Evolutionary conservation across 2,797 vertebrate genomes (phyloP).

Genomic region (Podargus strigoides): DNA sequence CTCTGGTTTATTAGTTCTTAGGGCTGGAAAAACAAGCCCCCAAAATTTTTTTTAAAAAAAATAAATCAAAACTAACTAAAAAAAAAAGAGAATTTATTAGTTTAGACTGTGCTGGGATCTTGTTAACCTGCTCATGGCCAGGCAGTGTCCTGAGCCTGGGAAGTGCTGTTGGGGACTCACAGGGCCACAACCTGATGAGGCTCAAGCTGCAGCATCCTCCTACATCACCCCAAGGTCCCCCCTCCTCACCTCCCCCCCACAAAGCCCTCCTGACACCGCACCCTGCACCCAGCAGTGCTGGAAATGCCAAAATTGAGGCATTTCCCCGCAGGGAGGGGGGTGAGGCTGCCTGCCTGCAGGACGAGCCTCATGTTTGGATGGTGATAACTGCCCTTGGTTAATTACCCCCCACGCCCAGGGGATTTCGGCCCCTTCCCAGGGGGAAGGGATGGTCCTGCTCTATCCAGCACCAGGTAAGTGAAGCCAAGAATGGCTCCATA

Average conservation of each 20-base stretch:
- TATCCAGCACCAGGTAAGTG: neutral
- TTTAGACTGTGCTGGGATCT: neutral
- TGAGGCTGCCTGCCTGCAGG: neutral
- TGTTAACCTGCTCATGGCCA: neutral
- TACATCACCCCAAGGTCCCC: accelerated
- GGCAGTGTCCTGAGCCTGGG: neutral
- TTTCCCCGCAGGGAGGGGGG: accelerated
- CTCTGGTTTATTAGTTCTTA: neutral
- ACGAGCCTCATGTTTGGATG: neutral
- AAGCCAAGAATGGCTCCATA: neutral
- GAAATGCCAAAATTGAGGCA: neutral
- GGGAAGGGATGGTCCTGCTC: neutral
- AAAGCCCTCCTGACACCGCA: neutral
- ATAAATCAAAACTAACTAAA: too few species aligned
- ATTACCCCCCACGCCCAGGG: accelerated
- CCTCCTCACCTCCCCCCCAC: accelerated
- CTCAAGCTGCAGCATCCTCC: neutral
- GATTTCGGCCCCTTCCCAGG: neutral
- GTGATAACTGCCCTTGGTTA: neutral
- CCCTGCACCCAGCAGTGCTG: neutral
- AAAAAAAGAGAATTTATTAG: neutral
- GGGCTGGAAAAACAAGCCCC: neutral
- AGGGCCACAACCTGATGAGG: neutral
- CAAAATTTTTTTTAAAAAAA: neutral
- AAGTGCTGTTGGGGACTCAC: neutral